These are phyloP conservation scores for Odocoileus hemionus DNA, from an alignment of 2,113 vertebrate species.

Conservation along the genomic window DNA sequence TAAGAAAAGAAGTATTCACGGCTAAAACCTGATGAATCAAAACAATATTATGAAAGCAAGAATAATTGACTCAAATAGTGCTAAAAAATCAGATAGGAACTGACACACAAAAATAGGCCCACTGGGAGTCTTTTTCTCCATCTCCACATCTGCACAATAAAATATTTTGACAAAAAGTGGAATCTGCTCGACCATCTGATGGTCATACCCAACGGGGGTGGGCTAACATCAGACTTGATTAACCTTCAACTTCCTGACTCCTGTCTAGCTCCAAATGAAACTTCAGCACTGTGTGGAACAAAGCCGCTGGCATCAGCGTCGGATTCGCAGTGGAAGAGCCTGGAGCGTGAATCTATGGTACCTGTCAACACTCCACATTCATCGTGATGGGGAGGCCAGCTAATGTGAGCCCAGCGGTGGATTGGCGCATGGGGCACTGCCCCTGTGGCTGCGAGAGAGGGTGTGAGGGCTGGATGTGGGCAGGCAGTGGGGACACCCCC, in stretches of 20 bases:
- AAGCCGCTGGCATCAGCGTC: not conserved
- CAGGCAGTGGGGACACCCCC: not conserved
- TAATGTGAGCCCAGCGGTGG: slow-evolving; percentile 57
- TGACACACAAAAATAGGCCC: accelerated
- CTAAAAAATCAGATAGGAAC: not conserved
- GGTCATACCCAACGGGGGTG: slow-evolving; percentile 44
- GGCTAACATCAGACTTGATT: slow-evolving; percentile 69
- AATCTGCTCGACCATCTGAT: slow-evolving; percentile 61
- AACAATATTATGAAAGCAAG: not conserved
- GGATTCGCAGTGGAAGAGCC: slow-evolving; percentile 24
- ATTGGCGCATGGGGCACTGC: not conserved
- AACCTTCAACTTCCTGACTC: slow-evolving; percentile 58
- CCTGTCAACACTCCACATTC: slow-evolving; percentile 55
- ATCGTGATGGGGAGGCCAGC: not conserved
- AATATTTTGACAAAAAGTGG: slow-evolving; percentile 49
- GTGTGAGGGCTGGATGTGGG: not conserved
- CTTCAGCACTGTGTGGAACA: not conserved
- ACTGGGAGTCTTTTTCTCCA: not conserved
- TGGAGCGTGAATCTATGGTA: slow-evolving; percentile 10
- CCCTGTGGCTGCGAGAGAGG: not conserved
- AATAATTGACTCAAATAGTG: not conserved
- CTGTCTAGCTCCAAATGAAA: slow-evolving; percentile 11
- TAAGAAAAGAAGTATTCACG: not conserved
- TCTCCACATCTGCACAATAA: slow-evolving; percentile 35
- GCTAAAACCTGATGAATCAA: not conserved